Base-by-base conservation (phyloP, 2,797 vertebrate species). In the Lycodopsis pacificus region DNA sequence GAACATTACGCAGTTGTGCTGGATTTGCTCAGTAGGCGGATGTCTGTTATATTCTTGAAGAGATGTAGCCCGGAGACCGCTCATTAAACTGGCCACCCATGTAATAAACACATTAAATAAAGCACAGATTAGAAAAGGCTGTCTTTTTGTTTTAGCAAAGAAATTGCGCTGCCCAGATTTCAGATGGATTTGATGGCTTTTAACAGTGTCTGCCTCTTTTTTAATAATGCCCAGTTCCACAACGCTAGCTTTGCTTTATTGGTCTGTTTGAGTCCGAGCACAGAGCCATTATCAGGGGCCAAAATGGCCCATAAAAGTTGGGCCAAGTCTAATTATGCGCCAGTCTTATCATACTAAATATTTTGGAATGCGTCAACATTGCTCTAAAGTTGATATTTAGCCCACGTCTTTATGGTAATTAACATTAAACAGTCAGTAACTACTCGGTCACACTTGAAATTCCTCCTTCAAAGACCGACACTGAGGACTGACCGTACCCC, bases 301-400 rank as follows among this genome's bases (percentile, higher is more conserved):
- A 94, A 90, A 94, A 91, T 90, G 86, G 89, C 86, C 90, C 87
- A 92, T 94, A 93, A 95, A 95, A 89, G 89, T 91, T 90, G 83
- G 87, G 88, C 93, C 89, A 93, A 91, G 85, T 92, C 88, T 93
- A 91, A 94, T 95, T 94, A 93, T 86, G 82, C 83, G 83, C 86
- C 72, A 85, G 85, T 61, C 79, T 86, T 82, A 73, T 88, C 87
- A 92, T 92, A 87, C 87, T 81, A 91, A 79, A 81, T 81, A 84
- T 91, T 91, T 89, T 82, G 67, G 79, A 93, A 89, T 82, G 84
- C 58, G 75, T 86, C 84, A 90, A 80, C 83, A 85, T 80, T 81
- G 82, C 74, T 76, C 57, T 78, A 48, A 53, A 82, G 81, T 85
- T 87, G 83, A 89, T 90, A 84, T 82, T 69, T 65, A 71, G 81